Percentiles rank a stretch among this genome's conserved stretches.
Conservation (phyloP, 35 echinoderm and acorn worm genomes). For the Heliocidaris tuberculata region DNA sequence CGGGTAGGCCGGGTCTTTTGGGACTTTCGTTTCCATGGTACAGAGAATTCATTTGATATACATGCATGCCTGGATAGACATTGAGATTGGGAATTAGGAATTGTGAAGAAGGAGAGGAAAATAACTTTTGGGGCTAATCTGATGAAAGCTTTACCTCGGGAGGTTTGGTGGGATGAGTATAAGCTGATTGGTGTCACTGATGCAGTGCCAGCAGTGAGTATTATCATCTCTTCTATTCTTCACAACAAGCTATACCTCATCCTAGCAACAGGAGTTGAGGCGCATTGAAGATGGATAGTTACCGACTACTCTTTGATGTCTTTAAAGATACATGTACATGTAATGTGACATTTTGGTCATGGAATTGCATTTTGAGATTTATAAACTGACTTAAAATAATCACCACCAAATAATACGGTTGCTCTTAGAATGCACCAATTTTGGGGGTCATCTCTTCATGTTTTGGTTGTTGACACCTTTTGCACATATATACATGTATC, state of each 20-base stretch:
- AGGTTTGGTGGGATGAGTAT: neutral
- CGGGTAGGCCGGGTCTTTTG: neutral
- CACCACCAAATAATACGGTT: too few species aligned
- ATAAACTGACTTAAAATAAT: too few species aligned
- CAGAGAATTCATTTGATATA: neutral
- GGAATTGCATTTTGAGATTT: too few species aligned
- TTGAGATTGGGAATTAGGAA: conserved; percentile 11
- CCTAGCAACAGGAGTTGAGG: neutral
- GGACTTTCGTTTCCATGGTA: neutral
- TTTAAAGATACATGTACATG: too few species aligned
- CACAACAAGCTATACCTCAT: neutral
- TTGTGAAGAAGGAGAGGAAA: conserved; percentile 10
- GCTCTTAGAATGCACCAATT: too few species aligned
- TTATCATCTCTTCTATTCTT: neutral
- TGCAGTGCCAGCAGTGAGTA: neutral
- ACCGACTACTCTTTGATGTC: too few species aligned
- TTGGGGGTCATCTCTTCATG: too few species aligned
- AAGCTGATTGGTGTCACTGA: neutral
- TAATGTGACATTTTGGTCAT: too few species aligned
- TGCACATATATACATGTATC: too few species aligned
- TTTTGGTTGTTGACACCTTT: too few species aligned
- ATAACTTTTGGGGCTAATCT: conserved; percentile 3
- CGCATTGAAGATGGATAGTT: too few species aligned
- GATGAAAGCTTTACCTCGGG: neutral
- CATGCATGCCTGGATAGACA: neutral